Conservation (phyloP, 2,797 vertebrate species). For the Crocidura indochinensis region DNA sequence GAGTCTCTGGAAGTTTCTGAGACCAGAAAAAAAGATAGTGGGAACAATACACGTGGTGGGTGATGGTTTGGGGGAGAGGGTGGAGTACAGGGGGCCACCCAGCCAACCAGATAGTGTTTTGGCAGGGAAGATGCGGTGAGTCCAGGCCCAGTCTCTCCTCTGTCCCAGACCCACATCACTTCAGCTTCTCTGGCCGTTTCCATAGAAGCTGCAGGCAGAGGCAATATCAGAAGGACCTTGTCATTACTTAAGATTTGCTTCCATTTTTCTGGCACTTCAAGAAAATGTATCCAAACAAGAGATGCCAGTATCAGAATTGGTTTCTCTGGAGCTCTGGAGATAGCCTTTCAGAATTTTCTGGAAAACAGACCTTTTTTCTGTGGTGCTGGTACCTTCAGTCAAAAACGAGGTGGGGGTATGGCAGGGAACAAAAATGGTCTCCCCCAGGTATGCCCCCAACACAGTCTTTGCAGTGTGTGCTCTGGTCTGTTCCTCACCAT, state of each 20-base stretch:
- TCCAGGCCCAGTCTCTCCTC: too few relatives aligned
- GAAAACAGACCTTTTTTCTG: background rate
- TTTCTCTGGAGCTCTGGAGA: background rate
- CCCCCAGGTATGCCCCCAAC: background rate
- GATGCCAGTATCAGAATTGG: fast-evolving
- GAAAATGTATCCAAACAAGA: background rate
- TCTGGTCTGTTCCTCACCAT: background rate
- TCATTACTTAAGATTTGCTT: slow-evolving; percentile 21
- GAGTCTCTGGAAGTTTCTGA: fast-evolving
- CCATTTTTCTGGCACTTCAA: background rate
- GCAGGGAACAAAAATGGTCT: background rate
- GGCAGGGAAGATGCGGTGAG: too few relatives aligned
- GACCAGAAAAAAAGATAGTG: background rate
- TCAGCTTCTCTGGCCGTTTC: background rate
- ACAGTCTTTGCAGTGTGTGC: background rate
- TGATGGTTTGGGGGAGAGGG: background rate
- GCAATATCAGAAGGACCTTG: background rate
- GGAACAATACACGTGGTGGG: background rate
- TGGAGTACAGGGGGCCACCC: too few relatives aligned
- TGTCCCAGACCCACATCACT: background rate
- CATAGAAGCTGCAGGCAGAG: slow-evolving; percentile 4
- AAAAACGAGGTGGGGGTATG: background rate
- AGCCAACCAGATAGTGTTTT: too few relatives aligned
- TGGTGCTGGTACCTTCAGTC: background rate
- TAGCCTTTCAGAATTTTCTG: background rate